phyloP scores from a whole-genome alignment of 2,888 invertebrate genomes.

The Monochamus alternatus region DNA sequence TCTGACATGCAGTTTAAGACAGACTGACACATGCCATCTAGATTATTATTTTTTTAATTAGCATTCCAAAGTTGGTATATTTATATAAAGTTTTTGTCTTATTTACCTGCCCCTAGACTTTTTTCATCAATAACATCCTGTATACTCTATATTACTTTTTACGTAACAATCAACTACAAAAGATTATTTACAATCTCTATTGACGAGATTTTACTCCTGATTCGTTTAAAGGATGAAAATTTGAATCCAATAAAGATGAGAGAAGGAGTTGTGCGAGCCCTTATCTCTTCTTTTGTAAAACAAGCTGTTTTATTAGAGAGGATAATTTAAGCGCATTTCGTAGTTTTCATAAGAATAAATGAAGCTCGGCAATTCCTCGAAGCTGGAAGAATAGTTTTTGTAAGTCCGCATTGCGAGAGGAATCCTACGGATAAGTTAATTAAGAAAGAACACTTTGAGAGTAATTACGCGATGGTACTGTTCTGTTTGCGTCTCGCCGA shows the following conservation, averaged over 20 bases:
- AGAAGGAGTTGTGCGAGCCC: slow-evolving; percentile 24
- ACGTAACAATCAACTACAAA: background rate
- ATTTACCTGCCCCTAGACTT: too few relatives aligned
- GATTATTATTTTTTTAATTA: too few relatives aligned
- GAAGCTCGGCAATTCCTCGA: slow-evolving; percentile 35
- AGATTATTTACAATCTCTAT: slow-evolving; percentile 9
- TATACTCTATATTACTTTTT: too few relatives aligned
- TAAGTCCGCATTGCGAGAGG: slow-evolving; percentile 19
- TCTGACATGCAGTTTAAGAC: too few relatives aligned
- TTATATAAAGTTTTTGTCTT: too few relatives aligned
- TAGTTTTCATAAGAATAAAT: slow-evolving; percentile 41
- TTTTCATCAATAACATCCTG: too few relatives aligned
- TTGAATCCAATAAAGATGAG: slow-evolving; percentile 34
- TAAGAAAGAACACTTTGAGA: slow-evolving; percentile 37
- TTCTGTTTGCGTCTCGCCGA: slow-evolving; percentile 14
- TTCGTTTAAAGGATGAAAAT: slow-evolving; percentile 27
- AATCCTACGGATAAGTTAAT: slow-evolving; percentile 36
- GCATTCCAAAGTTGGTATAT: too few relatives aligned
- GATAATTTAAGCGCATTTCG: slow-evolving; percentile 36
- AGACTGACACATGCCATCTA: too few relatives aligned
- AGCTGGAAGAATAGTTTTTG: slow-evolving; percentile 35
- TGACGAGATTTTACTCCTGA: slow-evolving; percentile 21
- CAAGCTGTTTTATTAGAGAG: slow-evolving; percentile 34
- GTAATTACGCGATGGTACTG: slow-evolving; percentile 34
- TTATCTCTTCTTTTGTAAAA: slow-evolving; percentile 33